These are phyloP conservation scores for Bubo scandiacus DNA, from an alignment of 2,113 vertebrate species.

Conservation along the genomic window DNA sequence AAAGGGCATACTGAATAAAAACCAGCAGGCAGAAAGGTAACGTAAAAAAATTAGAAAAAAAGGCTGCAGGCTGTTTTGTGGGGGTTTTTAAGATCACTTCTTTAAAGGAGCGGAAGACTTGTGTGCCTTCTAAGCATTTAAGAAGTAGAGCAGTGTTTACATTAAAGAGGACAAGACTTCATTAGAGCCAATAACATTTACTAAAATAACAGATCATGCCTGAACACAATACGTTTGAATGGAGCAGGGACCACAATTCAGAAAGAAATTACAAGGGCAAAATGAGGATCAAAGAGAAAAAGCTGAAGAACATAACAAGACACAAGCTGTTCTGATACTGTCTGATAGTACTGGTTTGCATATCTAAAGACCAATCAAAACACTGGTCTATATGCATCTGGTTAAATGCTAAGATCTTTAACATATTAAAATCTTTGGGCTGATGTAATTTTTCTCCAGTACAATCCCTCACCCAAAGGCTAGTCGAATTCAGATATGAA, in stretches of 20 bases:
- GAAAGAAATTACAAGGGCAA: not conserved
- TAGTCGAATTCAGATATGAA: not conserved
- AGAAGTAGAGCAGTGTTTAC: not conserved
- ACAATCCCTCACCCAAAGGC: not conserved
- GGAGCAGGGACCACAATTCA: not conserved
- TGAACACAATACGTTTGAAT: not conserved
- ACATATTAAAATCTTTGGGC: not conserved
- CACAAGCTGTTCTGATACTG: not conserved
- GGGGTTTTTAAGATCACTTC: not conserved
- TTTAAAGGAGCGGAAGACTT: not conserved
- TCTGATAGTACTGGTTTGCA: not conserved
- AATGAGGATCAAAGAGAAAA: not conserved
- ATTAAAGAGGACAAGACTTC: not conserved
- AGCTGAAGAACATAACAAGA: not conserved
- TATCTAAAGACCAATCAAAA: not conserved
- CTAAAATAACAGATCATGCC: not conserved
- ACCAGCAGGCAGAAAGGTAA: not conserved
- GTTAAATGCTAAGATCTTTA: not conserved
- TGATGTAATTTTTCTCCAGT: not conserved
- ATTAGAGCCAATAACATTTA: not conserved
- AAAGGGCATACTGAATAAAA: constrained; percentile 14
- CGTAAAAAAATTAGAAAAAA: not conserved
- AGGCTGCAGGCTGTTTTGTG: not conserved
- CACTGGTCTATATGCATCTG: not conserved
- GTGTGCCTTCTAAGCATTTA: not conserved